Conservation (phyloP, 2,888 invertebrate genomes). For the Cryptus armator region DNA sequence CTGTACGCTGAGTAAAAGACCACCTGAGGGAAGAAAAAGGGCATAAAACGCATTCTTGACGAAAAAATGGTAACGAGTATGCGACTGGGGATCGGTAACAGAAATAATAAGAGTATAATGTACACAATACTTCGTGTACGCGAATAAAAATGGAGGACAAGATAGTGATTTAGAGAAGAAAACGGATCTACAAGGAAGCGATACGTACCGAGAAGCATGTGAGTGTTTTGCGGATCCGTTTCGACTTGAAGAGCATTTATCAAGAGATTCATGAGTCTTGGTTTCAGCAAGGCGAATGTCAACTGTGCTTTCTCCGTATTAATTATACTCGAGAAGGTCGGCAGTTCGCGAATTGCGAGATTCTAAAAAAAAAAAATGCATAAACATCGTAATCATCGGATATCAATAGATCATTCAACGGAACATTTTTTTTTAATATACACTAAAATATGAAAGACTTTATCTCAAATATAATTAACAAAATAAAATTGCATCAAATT, state of each 20-base stretch:
- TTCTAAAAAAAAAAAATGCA: constrained; percentile 83
- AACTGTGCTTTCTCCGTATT: constrained; percentile 80
- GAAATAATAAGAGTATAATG: too few relatives aligned
- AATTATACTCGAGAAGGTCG: constrained; percentile 71
- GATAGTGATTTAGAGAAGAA: too few relatives aligned
- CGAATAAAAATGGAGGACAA: too few relatives aligned
- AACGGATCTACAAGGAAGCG: background rate
- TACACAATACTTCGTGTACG: too few relatives aligned
- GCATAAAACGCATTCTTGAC: constrained; percentile 66
- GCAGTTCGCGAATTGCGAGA: constrained; percentile 90
- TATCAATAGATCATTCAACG: too few relatives aligned
- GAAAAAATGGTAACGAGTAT: constrained; percentile 33
- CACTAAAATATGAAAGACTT: too few relatives aligned
- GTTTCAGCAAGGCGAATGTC: constrained; percentile 90
- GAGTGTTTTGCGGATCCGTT: constrained; percentile 94
- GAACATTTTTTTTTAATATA: too few relatives aligned
- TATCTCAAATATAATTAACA: too few relatives aligned
- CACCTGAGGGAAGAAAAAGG: constrained; percentile 85
- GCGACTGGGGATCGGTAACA: too few relatives aligned
- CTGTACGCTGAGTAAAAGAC: constrained; percentile 91
- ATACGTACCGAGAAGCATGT: constrained; percentile 90
- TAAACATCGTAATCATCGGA: too few relatives aligned
- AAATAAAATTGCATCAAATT: too few relatives aligned
- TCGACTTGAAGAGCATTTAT: constrained; percentile 94
- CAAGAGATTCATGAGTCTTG: constrained; percentile 92